phyloP scores from a whole-genome alignment of 2,888 invertebrate species.

The Hemithea aestivaria region DNA sequence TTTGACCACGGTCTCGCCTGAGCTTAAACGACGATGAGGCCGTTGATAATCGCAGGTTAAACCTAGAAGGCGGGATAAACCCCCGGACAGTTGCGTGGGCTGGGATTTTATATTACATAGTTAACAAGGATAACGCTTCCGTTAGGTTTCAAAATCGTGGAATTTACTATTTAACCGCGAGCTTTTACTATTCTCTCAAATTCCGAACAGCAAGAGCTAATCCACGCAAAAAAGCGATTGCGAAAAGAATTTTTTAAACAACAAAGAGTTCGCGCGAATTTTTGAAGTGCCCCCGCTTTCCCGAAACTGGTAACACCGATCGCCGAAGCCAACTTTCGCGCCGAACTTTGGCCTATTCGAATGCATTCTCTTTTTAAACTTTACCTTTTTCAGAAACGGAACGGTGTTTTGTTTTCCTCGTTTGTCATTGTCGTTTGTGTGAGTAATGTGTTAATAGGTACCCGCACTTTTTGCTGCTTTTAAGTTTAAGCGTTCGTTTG shows the following conservation, averaged over 20 bases:
- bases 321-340: conserved; percentile 39
- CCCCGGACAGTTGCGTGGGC: no score
- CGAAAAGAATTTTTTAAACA: conserved; percentile 8
- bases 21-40: no score
- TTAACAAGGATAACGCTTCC: no score
- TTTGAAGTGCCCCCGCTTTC: conserved; percentile 15
- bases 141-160: no score
- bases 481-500: conserved; percentile 46
- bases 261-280: conserved; percentile 17
- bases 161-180: no score
- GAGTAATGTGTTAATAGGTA: conserved; percentile 53
- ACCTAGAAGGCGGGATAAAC: no score
- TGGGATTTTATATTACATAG: no score
- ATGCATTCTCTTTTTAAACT: conserved; percentile 43
- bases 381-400: conserved; percentile 34
- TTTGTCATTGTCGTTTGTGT: conserved; percentile 49
- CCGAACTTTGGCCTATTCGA: conserved; percentile 40
- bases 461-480: conserved; percentile 41
- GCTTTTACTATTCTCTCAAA: no score
- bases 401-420: conserved; percentile 44
- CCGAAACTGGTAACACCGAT: conserved; percentile 23
- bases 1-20: no score
- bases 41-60: no score
- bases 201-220: no score
- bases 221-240: no score